Evolutionary conservation across 2,888 invertebrate genomes (phyloP), one percentile per base, ranked within the genome.

Genomic region (Merodon equestris): DNA sequence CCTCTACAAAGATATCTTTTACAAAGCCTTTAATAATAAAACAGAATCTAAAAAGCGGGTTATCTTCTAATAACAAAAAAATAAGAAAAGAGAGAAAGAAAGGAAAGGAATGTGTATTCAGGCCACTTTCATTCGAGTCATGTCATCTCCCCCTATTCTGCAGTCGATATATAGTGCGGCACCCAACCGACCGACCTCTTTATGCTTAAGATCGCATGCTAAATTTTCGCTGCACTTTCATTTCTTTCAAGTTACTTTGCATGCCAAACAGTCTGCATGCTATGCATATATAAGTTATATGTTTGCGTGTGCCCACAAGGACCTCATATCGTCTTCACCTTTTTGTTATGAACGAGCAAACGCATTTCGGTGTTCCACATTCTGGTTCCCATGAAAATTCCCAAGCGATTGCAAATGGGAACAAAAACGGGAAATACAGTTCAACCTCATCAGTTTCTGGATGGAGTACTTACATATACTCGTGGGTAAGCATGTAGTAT

Each of bases 341-440:
- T 74, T 54, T 74, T 74, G 67, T 67, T 74, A 67, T 67, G 66
- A 73, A 58, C 53, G 54, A 66, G 58, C 73, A 60, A 74, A 61
- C 50, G 67, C 48, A 74, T 67, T 74, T 67, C 61, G 54, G 67
- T 74, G 67, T 61, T 67, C 60, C 74, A 67, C 50, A 56, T 61
- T 74, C 67, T 66, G 60, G 60, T 48, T 73, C 57, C 47, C 42
- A 60, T 57, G 73, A 44, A 60, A 66, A 71, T 54, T 45, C 45
- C 58, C 50, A 34, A 60, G 53, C 57, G 53, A 66, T 73, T 48
- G 58, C 53, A 54, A 19, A 66, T 42, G 53, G 27, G 27, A 7
- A 7, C 27, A 7, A 27, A 27, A 27, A 27, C 3, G 27, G 27
- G 27, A 27, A 27, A 27, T 27, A 7, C 27, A 66, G 58, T 54